phyloP scores from a whole-genome alignment of 2,797 vertebrate species.

The Platalea minor region DNA sequence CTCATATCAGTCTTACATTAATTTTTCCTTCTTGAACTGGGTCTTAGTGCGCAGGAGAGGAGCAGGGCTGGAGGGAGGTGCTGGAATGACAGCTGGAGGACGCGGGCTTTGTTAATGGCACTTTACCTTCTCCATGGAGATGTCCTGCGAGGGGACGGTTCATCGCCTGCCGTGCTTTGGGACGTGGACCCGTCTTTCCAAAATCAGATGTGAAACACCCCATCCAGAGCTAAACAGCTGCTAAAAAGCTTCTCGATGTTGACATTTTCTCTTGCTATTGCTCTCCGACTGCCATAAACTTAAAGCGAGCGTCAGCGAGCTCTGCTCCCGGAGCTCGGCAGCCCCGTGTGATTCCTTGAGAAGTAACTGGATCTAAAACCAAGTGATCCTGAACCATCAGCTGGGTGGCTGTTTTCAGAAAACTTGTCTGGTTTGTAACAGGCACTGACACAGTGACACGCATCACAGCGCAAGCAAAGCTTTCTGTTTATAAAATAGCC shows the following conservation, averaged over 20 bases:
- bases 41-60: neutral
- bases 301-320: fast-evolving
- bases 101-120: fast-evolving
- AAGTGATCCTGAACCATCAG: neutral
- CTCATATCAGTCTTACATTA: neutral
- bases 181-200: fast-evolving
- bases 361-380: neutral
- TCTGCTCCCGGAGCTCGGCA: neutral
- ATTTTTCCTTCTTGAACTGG: neutral
- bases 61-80: neutral
- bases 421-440: neutral
- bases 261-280: neutral
- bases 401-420: neutral
- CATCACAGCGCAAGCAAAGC: neutral
- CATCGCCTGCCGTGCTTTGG: fast-evolving
- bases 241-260: neutral
- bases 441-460: neutral
- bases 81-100: neutral
- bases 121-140: neutral
- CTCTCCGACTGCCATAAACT: neutral
- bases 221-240: neutral
- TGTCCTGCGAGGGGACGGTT: neutral
- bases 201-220: neutral
- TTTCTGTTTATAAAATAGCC: slow-evolving; percentile 18
- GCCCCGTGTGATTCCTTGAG: neutral